Evolutionary conservation across 2,888 invertebrate species (phyloP).

Genomic region (Fragum fragum): DNA sequence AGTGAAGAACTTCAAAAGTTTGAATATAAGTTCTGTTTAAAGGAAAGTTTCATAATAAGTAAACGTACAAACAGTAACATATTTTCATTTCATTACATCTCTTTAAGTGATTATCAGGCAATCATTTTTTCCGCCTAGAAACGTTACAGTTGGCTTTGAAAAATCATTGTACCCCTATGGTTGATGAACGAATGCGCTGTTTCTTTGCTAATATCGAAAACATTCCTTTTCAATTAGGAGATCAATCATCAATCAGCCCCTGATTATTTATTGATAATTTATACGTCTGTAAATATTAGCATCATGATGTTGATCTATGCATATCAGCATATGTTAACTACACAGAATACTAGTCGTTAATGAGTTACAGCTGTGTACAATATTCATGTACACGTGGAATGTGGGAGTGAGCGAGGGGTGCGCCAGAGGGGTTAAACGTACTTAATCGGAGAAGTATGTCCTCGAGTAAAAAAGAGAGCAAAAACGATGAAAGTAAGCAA

Average conservation of each 20-base stretch:
- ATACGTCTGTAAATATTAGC: constrained; percentile 8
- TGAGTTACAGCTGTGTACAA: constrained; percentile 16
- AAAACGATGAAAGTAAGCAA: constrained; percentile 7
- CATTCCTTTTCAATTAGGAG: background rate
- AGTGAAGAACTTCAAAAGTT: no score
- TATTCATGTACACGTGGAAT: background rate
- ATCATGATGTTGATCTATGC: constrained; percentile 19
- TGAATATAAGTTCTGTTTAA: no score
- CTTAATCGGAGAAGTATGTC: constrained; percentile 5
- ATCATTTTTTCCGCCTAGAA: no score
- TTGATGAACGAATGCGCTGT: no score
- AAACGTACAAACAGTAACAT: no score
- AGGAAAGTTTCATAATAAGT: no score
- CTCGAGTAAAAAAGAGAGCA: background rate
- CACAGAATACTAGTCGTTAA: constrained; percentile 11
- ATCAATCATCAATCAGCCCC: background rate
- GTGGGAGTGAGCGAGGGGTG: constrained; percentile 12
- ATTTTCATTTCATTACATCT: no score
- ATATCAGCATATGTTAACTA: constrained; percentile 19
- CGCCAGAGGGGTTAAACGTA: constrained; percentile 7
- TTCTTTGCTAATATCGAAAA: background rate
- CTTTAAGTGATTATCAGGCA: no score
- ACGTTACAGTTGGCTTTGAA: no score
- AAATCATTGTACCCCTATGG: no score
- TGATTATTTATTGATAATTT: constrained; percentile 16